phyloP scores from a whole-genome alignment of 2,113 vertebrate genomes.

The Motacilla alba region DNA sequence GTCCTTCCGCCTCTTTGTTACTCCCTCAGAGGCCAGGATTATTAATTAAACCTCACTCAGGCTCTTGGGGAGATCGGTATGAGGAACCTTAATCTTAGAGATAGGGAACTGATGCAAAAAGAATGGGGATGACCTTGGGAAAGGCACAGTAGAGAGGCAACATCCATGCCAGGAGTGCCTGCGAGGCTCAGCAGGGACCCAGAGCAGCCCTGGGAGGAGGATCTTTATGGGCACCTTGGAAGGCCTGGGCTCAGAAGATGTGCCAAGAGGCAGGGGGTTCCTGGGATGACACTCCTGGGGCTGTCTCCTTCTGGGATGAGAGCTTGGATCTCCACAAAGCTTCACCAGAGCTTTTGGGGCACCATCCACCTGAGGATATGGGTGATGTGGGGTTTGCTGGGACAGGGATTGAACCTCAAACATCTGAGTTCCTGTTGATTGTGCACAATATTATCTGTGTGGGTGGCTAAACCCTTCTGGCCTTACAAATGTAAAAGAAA shows the following conservation, averaged over 20 bases:
- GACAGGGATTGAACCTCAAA: rapidly evolving
- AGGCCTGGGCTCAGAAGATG: background rate
- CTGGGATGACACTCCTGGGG: rapidly evolving
- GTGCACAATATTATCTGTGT: background rate
- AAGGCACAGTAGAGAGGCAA: background rate
- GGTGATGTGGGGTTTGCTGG: background rate
- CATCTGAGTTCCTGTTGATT: background rate
- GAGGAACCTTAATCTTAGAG: background rate
- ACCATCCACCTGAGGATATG: rapidly evolving
- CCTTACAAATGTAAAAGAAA: background rate
- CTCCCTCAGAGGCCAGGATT: slow-evolving; percentile 10
- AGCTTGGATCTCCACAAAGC: background rate
- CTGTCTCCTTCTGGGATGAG: background rate
- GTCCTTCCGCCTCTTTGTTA: slow-evolving; percentile 52
- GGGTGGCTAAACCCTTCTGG: background rate
- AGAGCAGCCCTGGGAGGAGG: background rate
- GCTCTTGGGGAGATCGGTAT: background rate
- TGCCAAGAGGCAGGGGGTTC: background rate
- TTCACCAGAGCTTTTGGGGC: background rate
- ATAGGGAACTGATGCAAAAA: background rate
- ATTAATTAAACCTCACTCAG: background rate
- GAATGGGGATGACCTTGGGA: background rate
- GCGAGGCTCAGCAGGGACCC: background rate
- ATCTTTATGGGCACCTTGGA: background rate
- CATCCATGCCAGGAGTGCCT: background rate